Evolutionary conservation across 2,113 vertebrate species (phyloP), one percentile per base, ranked within the genome.

Genomic region (Monopterus albus): DNA sequence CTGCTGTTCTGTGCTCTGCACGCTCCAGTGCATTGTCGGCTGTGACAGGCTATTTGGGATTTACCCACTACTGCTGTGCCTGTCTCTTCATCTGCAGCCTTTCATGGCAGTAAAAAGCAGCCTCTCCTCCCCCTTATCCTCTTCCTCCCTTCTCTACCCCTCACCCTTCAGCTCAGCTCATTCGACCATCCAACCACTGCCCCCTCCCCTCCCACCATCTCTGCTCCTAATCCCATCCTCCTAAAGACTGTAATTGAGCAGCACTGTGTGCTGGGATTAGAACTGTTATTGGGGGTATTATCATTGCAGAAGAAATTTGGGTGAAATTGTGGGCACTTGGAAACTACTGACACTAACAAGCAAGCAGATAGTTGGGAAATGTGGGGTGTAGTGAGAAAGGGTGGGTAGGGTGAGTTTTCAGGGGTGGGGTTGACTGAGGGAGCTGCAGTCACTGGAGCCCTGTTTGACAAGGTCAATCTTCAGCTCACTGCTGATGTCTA

Each of bases 41-140:
- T 88, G 83, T 94, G 92, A 94, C 92, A 92, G 91, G 88, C 91
- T 91, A 90, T 92, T 93, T 92, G 92, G 89, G 89, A 92, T 93
- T 92, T 93, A 92, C 87, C 89, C 86, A 70, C 83, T 86, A 88
- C 83, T 82, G 85, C 87, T 88, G 72, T 83, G 83, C 83, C 86
- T 90, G 87, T 92, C 86, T 90, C 88, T 88, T 90, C 83, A 83
- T 88, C 87, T 88, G 82, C 89, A 87, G 88, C 89, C 83, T 78
- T 87, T 88, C 85, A 88, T 83, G 85, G 81, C 87, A 87, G 80
- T 68, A 85, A 87, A 90, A 87, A 81, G 70, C 77, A 86, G 68
- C 46, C 72, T 69, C 81, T 79, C 79, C 79, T 65, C 81, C 61
- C 72, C 83, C 74, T 84, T 80, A 81, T 77, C 83, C 73, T 51